Evolutionary conservation across 1,140 invertebrate species (phyloP), one percentile per base, ranked within the genome.

Genomic region (Adelges cooleyi): DNA sequence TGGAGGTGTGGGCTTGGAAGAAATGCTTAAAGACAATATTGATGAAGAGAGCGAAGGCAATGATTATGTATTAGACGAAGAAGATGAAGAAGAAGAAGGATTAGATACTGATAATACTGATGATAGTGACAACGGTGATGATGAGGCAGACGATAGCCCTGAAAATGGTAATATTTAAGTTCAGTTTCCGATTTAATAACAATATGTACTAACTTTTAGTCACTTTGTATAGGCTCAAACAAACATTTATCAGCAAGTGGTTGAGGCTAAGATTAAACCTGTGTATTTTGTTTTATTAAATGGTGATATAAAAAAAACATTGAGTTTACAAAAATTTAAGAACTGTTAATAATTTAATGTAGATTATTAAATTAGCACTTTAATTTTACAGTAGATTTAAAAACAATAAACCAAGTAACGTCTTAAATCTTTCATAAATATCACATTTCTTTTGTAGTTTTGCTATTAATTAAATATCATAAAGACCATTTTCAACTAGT

Each of bases 1-100:
- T 65, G 74, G 76, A 66, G 73, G 65, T 40, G 72, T 73, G 65
- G 70, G 71, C 10, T 84, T 81, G 62, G 85, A 84, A 65, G 85
- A 87, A 69, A 84, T 82, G 38, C 82, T 84, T 48, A 84, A 84
- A 52, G 80, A 82, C 0, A 74, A 80, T 33, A 81, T 84, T 67
- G 82, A 83, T 23, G 82, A 82, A 69, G 83, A 84, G 68, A 82
- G 80, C 70, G 83, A 84, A 71, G 84, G 81, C 67, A 83, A 81
- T 59, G 82, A 79, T 69, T 80, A 78, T 56, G 72, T 80, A 68
- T 82, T 80, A 68, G 83, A 82, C 9, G 83, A 80, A 68, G 80
- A 81, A 54, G 73, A 72, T 62, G 83, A 82, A 9, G 83, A 80
- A 68, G 79, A 80, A 53, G 73, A 72, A 62, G 74, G 78, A 6